Evolutionary conservation across 92 coral and sea anemone genomes (phyloP).

Genomic region (Phymanthus crucifer): DNA sequence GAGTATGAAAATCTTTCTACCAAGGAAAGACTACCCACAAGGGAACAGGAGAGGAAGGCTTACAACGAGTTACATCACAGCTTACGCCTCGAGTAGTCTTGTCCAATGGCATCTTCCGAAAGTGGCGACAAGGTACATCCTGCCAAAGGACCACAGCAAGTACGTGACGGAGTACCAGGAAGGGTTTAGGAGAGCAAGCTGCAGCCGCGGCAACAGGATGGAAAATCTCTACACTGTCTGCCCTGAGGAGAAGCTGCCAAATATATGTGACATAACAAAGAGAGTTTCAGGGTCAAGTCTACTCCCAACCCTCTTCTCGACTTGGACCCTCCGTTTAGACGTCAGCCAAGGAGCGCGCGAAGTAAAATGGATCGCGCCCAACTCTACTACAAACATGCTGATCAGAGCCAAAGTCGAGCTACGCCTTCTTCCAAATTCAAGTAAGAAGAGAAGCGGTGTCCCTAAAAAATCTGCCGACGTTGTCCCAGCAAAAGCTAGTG

Average conservation of each 20-base stretch:
- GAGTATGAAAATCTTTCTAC: conserved; percentile 43
- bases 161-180: conserved; percentile 52
- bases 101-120: background rate
- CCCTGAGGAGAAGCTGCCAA: conserved; percentile 66
- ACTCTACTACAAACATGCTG: background rate
- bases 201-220: conserved; percentile 31
- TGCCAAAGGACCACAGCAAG: conserved; percentile 34
- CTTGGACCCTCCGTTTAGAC: conserved; percentile 36
- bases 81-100: conserved; percentile 40
- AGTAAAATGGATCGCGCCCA: background rate
- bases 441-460: background rate
- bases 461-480: background rate
- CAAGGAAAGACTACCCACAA: conserved; percentile 20
- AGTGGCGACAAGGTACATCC: conserved; percentile 21
- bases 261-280: conserved; percentile 43
- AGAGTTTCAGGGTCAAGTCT: conserved; percentile 34
- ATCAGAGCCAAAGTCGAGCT: background rate
- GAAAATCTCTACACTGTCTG: conserved; percentile 64
- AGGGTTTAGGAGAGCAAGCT: conserved; percentile 44
- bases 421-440: background rate
- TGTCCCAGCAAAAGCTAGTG: too few relatives aligned
- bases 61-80: conserved; percentile 13
- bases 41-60: background rate
- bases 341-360: background rate
- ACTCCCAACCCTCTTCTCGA: conserved; percentile 56